Evolutionary conservation across 2,113 vertebrate species (phyloP), one percentile per base, ranked within the genome.

Genomic region (Cranoglanis bouderius): DNA sequence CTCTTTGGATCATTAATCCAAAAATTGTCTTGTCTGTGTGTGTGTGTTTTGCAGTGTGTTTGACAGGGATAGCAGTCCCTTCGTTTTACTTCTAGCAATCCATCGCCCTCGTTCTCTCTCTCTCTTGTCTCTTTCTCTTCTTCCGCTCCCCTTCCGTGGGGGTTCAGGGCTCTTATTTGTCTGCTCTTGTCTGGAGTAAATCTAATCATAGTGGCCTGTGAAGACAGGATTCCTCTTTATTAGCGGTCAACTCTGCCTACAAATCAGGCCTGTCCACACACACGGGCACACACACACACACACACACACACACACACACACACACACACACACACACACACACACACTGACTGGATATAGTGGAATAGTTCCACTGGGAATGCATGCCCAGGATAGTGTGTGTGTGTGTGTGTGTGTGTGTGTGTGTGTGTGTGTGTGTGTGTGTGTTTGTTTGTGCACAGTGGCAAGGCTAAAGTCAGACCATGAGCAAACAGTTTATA

Each of bases 251-350:
- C 83, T 89, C 86, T 85, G 77, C 88, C 90, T 85, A 51, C 90
- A 91, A 87, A 92, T 92, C 91, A 90, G 46, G 29, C 70, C 81
- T 91, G 90, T 92, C 89, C 85, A 55, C 85, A 91, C 87, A 67
- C 84, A 51, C 82, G 38, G 38, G 53, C 77, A 84, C 32, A 67
- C 46, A 65, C n/a, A 49, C 38, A 75, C 40, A 70, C 65, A 38
- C n/a, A 70, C 40, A n/a, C n/a, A n/a, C n/a, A n/a, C n/a, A n/a
- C n/a, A n/a, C n/a, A n/a, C n/a, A 85, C 40, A 75, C 61, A 70
- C 61, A 38, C 38, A 61, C 77, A 86, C 85, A 55, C 85, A 91
- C 87, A 85, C 40, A 75, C 61, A 70, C 61, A 38, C 38, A 61
- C 77, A 86, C n/a, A 77, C 46, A 65, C n/a, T 65, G 57, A 59